phyloP scores from a whole-genome alignment of 2,113 vertebrate genomes.

The Plotosus lineatus region DNA sequence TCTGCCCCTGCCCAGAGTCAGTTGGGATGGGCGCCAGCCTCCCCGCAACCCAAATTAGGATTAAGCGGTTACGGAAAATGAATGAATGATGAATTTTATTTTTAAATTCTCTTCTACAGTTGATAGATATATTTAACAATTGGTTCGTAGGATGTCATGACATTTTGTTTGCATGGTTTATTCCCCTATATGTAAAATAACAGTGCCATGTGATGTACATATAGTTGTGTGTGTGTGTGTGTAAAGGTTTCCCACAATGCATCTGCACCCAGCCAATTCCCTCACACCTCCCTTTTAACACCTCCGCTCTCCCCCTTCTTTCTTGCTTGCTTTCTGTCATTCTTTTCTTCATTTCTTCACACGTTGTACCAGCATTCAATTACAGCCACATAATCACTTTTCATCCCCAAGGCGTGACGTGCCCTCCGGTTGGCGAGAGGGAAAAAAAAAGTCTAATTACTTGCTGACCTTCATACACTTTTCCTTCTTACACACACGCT shows the following conservation, averaged over 20 bases:
- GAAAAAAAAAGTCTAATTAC: constrained; percentile 69
- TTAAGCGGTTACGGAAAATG: too few relatives aligned
- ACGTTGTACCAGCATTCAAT: constrained; percentile 67
- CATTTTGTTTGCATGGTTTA: neutral
- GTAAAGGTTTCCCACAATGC: neutral
- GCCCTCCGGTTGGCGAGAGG: constrained; percentile 63
- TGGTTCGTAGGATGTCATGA: too few relatives aligned
- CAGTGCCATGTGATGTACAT: neutral
- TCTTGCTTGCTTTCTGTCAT: constrained; percentile 33
- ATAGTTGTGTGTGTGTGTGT: neutral
- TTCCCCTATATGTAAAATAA: neutral
- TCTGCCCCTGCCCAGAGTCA: too few relatives aligned
- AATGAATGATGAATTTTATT: too few relatives aligned
- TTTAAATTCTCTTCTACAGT: too few relatives aligned
- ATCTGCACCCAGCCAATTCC: neutral
- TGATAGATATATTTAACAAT: too few relatives aligned
- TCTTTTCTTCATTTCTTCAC: constrained; percentile 59
- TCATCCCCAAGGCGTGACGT: constrained; percentile 69
- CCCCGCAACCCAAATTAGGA: too few relatives aligned
- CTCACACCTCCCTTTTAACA: neutral
- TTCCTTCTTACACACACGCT: constrained; percentile 7
- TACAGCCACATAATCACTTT: constrained; percentile 74
- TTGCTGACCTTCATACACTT: constrained; percentile 70
- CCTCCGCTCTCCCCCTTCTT: neutral
- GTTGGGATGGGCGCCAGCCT: too few relatives aligned